These are phyloP conservation scores for Camponotus fellah DNA, from an alignment of 2,888 invertebrate genomes.

Conservation along the genomic window DNA sequence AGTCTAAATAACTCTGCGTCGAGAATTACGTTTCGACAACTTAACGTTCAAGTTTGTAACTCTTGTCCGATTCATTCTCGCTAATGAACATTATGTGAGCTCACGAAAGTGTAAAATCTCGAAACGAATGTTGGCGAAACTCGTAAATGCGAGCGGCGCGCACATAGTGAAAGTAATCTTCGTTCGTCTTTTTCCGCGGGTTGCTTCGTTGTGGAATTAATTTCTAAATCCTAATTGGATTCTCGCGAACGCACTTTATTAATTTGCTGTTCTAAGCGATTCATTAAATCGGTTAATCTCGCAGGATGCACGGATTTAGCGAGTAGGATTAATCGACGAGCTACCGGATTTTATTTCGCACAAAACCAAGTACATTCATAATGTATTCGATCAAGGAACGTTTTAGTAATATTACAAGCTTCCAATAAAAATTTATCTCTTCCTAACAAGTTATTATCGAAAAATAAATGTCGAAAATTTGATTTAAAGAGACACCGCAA, in stretches of 20 bases:
- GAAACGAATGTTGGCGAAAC: slow-evolving; percentile 42
- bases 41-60: not conserved
- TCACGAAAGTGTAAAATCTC: slow-evolving; percentile 52
- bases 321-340: not conserved
- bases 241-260: slow-evolving; percentile 21
- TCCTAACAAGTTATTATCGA: not conserved
- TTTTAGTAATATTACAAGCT: not conserved
- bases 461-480: not conserved
- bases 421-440: not conserved
- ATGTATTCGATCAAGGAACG: not conserved
- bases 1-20: not conserved
- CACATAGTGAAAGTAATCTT: slow-evolving; percentile 61
- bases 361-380: not conserved
- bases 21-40: not conserved
- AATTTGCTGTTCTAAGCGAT: slow-evolving; percentile 25
- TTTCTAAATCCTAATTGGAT: slow-evolving; percentile 35
- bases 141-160: slow-evolving; percentile 10
- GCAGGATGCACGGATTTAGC: slow-evolving; percentile 15
- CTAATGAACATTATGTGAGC: not conserved
- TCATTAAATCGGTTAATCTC: slow-evolving; percentile 36
- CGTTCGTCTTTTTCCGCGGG: slow-evolving; percentile 4
- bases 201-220: slow-evolving; percentile 19
- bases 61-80: not conserved
- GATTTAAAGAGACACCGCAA: not conserved
- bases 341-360: not conserved